Conservation (phyloP, 2,797 vertebrate genomes). For the Octomys mimax region DNA sequence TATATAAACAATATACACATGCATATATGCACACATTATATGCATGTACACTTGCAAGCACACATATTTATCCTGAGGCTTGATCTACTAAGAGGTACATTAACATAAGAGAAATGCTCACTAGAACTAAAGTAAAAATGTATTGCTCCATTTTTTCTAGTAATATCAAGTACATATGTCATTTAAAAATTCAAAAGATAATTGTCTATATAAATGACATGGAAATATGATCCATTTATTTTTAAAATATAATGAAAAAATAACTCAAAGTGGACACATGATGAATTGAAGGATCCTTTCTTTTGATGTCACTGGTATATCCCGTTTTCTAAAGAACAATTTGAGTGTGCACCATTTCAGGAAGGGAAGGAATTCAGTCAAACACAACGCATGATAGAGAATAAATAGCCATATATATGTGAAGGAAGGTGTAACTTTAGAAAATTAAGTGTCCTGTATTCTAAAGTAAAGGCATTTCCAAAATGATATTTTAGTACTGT, state of each 20-base stretch:
- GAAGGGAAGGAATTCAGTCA: not conserved
- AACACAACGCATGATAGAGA: not conserved
- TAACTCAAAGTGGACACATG: not conserved
- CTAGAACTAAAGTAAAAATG: conserved; percentile 21
- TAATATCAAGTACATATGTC: conserved; percentile 58
- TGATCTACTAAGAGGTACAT: conserved; percentile 65
- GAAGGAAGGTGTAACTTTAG: not conserved
- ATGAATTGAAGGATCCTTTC: not conserved
- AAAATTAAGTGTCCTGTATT: not conserved
- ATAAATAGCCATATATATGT: not conserved
- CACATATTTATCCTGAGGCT: conserved; percentile 13
- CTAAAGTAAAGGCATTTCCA: not conserved
- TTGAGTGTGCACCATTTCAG: conserved; percentile 53
- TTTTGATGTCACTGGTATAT: not conserved
- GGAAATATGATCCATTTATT: conserved; percentile 60
- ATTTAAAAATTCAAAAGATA: conserved; percentile 61
- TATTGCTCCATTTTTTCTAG: conserved; percentile 57
- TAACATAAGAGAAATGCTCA: conserved; percentile 64
- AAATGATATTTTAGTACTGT: not conserved
- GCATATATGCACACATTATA: not conserved
- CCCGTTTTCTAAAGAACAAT: conserved; percentile 19
- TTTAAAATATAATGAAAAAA: conserved; percentile 35
- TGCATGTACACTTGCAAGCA: not conserved
- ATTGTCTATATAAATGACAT: conserved; percentile 49
- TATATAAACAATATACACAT: not conserved